Percentiles rank a stretch among this genome's conserved stretches.
Conservation (phyloP, 2,797 vertebrate genomes). For the Falco biarmicus region DNA sequence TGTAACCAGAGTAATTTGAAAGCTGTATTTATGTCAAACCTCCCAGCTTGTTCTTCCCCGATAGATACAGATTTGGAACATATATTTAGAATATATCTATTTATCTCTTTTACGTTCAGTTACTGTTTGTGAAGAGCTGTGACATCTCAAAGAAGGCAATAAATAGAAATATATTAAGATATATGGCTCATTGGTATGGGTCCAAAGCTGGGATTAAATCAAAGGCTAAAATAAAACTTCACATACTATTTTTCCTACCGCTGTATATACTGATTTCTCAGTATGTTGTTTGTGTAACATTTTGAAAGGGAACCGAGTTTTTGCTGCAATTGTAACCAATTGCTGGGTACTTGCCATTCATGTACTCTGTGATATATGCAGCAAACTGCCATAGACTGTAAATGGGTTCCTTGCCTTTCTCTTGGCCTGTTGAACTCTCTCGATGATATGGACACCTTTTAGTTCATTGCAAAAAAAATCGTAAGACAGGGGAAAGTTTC, state of each 20-base stretch:
- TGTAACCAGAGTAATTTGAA: neutral
- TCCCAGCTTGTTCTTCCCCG: neutral
- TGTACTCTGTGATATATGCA: neutral
- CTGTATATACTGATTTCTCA: neutral
- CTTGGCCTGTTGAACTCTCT: neutral
- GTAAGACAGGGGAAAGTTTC: neutral
- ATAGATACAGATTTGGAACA: neutral
- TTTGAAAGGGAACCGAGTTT: neutral
- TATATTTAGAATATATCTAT: neutral
- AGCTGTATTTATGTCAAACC: neutral
- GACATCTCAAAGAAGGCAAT: neutral
- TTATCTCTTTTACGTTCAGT: neutral
- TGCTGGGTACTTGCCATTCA: neutral
- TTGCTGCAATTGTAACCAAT: neutral
- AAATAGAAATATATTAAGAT: neutral
- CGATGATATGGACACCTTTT: neutral
- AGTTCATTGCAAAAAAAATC: neutral
- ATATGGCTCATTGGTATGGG: neutral
- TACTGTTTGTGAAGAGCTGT: neutral
- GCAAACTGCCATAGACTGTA: neutral
- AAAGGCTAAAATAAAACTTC: neutral
- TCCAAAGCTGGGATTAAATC: neutral
- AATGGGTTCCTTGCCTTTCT: neutral
- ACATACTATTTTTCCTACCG: neutral
- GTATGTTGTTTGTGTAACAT: neutral